A percentile compares a stretch with the other conserved stretches of the same genome.
phyloP scores from a whole-genome alignment of 2,113 vertebrate genomes.

The Heterotis niloticus region DNA sequence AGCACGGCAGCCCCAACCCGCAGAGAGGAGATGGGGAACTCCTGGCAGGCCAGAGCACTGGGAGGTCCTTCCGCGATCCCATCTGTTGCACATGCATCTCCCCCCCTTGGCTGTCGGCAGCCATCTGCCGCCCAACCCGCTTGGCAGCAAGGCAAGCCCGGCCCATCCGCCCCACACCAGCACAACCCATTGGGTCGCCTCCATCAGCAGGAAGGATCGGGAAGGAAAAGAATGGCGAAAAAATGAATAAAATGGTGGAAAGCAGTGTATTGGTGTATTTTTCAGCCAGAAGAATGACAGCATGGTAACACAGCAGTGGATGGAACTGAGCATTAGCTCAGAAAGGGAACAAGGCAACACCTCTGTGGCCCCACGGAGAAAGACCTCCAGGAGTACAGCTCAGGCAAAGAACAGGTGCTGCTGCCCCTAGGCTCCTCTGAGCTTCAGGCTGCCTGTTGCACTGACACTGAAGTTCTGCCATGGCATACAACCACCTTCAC shows the following conservation, averaged over 20 bases:
- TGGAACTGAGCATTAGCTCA: too few relatives aligned
- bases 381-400: background rate
- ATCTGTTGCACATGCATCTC: conserved; percentile 63
- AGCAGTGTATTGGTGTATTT: too few relatives aligned
- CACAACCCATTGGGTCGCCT: conserved; percentile 16
- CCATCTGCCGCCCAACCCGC: conserved; percentile 71
- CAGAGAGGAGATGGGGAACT: conserved; percentile 62
- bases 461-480: background rate
- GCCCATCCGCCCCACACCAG: conserved; percentile 34
- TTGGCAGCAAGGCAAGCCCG: conserved; percentile 59
- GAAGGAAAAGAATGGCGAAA: background rate
- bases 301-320: too few relatives aligned
- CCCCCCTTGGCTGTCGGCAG: conserved; percentile 56
- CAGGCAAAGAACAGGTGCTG: background rate
- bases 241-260: too few relatives aligned
- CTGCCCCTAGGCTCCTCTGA: too few relatives aligned
- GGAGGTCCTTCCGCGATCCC: conserved; percentile 65
- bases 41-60: conserved; percentile 65
- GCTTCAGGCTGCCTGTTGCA: background rate
- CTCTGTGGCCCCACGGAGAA: background rate
- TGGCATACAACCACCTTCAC: background rate
- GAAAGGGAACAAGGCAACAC: too few relatives aligned
- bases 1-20: conserved; percentile 45
- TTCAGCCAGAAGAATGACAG: too few relatives aligned
- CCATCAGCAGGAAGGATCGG: background rate